Evolutionary conservation across 2,113 vertebrate species (phyloP), one percentile per base, ranked within the genome.

Genomic region (Rhineura floridana): DNA sequence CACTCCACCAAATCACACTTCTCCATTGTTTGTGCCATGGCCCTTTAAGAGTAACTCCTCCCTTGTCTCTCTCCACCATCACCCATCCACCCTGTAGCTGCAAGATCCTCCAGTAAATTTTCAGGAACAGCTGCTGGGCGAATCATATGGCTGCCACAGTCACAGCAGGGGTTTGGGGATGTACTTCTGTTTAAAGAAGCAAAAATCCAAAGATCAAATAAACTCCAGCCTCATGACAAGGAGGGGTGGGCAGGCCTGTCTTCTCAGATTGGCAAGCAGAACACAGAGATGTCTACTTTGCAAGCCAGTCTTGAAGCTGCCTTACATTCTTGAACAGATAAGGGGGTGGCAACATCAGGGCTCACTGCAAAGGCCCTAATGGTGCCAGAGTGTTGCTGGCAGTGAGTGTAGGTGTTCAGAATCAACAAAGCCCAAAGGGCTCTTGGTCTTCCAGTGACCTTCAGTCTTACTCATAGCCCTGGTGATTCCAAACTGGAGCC

Each of bases 131-230:
- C 67, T 87, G 67, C 67, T 81, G 78, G 67, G 42, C 67, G 50
- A 81, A 81, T 87, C 69, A 75, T 48, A 46, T 63, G 42, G 21
- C 86, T 76, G 79, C 79, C 44, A 25, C 42, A 63, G 52, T 75
- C 86, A 87, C 69, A 87, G 9, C 55, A 82, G 55, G 52, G 52
- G 52, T 46, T 82, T 73, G 15, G 79, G 63, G 67, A 69, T 63
- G 69, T 1, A 28, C 69, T 63, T 75, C 21, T 63, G 42, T 87
- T 75, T 81, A 75, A 81, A 87, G 33, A 78, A 87, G 86, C 52
- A 62, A 82, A 87, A 72, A 87, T 63, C 52, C 55, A 82, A 82
- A 87, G 79, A 82, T 36, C 52, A 87, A 23, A 44, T 55, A 83
- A 83, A 88, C 48, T 23, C 44, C 69, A 67, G 59, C 62, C 25